These are phyloP conservation scores for Orthonyx spaldingii DNA, from an alignment of 2,113 vertebrate species.

Conservation along the genomic window DNA sequence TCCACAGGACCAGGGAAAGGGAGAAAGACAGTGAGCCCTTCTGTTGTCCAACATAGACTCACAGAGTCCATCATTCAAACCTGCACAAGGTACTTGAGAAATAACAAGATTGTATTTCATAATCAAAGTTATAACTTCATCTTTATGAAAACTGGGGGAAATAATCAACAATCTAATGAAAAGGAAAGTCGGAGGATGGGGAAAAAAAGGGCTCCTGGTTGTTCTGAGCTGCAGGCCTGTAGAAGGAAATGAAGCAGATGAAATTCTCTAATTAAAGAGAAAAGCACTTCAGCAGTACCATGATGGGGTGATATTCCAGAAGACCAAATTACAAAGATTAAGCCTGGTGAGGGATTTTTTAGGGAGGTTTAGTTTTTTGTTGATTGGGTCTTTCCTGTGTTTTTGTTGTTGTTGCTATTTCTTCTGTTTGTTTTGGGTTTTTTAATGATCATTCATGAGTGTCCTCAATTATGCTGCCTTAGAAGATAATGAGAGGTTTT, in stretches of 20 bases:
- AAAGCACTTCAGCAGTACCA: not conserved
- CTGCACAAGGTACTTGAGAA: not conserved
- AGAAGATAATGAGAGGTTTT: not conserved
- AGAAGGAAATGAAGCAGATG: not conserved
- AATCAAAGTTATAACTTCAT: not conserved
- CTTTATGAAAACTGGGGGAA: not conserved
- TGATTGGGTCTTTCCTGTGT: not conserved
- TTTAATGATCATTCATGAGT: not conserved
- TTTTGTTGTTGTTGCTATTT: not conserved
- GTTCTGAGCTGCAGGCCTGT: not conserved
- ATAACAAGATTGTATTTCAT: not conserved
- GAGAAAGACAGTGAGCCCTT: not conserved
- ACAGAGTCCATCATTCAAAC: not conserved
- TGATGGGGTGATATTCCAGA: not conserved
- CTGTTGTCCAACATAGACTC: not conserved
- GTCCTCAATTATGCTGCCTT: not conserved
- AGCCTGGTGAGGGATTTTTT: fast-evolving
- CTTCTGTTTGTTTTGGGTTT: not conserved
- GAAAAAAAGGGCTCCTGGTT: not conserved
- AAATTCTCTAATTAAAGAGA: not conserved
- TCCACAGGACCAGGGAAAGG: not conserved
- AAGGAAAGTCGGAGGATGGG: not conserved
- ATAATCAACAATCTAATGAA: not conserved
- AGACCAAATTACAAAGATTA: not conserved
- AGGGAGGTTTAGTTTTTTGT: not conserved